These are phyloP conservation scores for Panorpa germanica DNA, from an alignment of 2,888 invertebrate genomes.

Conservation along the genomic window DNA sequence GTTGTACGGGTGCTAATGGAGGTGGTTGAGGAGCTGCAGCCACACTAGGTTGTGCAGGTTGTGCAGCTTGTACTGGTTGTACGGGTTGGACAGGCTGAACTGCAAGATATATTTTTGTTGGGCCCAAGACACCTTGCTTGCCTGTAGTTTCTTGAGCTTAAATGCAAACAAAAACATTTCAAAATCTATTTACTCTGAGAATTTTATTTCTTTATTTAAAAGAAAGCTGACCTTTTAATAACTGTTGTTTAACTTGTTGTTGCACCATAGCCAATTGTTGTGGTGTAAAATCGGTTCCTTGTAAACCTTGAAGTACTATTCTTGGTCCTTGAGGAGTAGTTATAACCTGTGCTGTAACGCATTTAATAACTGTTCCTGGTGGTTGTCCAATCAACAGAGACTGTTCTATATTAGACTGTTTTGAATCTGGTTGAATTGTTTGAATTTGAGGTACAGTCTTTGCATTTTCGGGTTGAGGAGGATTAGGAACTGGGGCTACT, in stretches of 20 bases:
- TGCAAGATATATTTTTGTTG: constrained; percentile 70
- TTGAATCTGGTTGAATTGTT: constrained; percentile 14
- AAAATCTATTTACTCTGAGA: constrained; percentile 5
- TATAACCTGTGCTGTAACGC: constrained; percentile 73
- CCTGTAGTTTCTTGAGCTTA: constrained; percentile 73
- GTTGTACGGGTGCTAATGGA: constrained; percentile 30
- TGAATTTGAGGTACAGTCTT: constrained; percentile 15
- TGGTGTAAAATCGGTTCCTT: constrained; percentile 64
- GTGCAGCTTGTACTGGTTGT: constrained; percentile 15
- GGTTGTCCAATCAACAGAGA: constrained; percentile 60
- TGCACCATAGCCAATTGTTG: constrained; percentile 69
- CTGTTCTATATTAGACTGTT: constrained; percentile 38
- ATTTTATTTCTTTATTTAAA: constrained; percentile 7
- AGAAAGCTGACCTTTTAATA: constrained; percentile 48
- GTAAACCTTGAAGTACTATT: constrained; percentile 69
- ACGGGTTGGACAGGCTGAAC: constrained; percentile 48
- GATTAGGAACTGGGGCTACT: constrained; percentile 13
- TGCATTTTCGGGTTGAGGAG: constrained; percentile 12
- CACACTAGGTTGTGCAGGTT: constrained; percentile 15
- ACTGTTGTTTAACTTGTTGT: constrained; percentile 76
- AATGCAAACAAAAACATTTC: constrained; percentile 14
- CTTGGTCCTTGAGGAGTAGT: constrained; percentile 71
- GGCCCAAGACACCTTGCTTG: constrained; percentile 67
- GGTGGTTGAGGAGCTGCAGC: constrained; percentile 32
- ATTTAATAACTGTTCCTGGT: constrained; percentile 70